Base-by-base conservation (phyloP, 2,113 vertebrate genomes). In the Hippocampus barbouri region DNA sequence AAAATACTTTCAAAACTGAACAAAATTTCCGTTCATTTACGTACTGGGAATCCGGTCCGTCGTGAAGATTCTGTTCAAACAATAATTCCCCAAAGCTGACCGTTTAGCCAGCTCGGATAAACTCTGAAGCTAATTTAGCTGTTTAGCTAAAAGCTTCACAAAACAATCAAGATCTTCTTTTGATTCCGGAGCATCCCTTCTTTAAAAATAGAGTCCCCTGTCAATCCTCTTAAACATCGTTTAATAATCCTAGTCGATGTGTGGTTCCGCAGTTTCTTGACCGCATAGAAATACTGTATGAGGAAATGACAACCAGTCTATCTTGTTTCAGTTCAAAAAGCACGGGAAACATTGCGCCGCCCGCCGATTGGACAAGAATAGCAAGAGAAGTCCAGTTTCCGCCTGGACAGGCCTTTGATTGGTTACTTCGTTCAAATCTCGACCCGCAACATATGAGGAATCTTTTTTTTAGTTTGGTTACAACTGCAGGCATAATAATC, bases 311-410 rank as follows among this genome's bases (percentile, higher is more conserved):
- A 18, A 12, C 43, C 10, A 12, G 27, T 15, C 71, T 69, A 70
- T 61, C 60, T 3, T 5, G 59, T 67, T 77, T 71, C 79, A 88
- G 89, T 93, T 93, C 92, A 93, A 93, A 93, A 90, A 83, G 83
- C 16, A 72, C 62, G 69, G 79, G 88, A 59, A 86, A 87, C 78
- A 68, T 71, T 40, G 20, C 0, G 41, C 45, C 4, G 56, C 59
- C 60, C 45, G 53, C 64, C 87, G 77, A 93, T 93, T 93, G 92
- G 92, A 6, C 76, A 47, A 72, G 16, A 56, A 18, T 1, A 40
- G 64, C 34, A 21, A 34, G 59, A 60, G 25, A 38, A 25, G 30
- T 0, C 30, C 14, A 34, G 66, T 81, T 72, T 83, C 66, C 57
- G 56, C 2, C 15, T 4, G 8, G 1, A 3, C 57, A 59, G 41